Conservation (phyloP, 2,888 invertebrate genomes). For the Lasioglossum malachurum region DNA sequence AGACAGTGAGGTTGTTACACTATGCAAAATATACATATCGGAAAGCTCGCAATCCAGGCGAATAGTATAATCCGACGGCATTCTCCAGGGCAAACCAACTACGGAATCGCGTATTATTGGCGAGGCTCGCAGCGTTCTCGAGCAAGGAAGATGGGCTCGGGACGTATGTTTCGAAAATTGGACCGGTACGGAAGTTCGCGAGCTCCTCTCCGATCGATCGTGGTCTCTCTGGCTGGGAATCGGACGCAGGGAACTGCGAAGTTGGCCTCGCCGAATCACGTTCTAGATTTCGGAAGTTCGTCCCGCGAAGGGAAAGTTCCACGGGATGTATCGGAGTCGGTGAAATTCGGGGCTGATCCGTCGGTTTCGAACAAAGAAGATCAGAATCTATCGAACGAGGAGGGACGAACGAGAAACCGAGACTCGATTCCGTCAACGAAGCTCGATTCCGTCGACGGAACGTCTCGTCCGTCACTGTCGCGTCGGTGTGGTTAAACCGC, state of each 20-base stretch:
- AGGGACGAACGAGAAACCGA: not conserved
- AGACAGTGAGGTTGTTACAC: not conserved
- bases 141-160: not conserved
- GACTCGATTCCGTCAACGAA: not conserved
- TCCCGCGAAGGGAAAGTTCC: slow-evolving; percentile 12
- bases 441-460: not conserved
- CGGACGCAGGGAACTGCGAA: slow-evolving; percentile 19
- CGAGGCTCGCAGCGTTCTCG: not conserved
- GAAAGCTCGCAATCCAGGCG: not conserved
- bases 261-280: not conserved
- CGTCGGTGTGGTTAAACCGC: slow-evolving; percentile 6
- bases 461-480: slow-evolving; percentile 13
- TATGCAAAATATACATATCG: not conserved
- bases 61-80: not conserved
- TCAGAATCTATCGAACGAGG: not conserved
- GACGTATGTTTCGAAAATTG: slow-evolving; percentile 30
- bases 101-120: not conserved
- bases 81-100: not conserved
- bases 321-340: not conserved
- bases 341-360: not conserved
- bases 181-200: slow-evolving; percentile 26
- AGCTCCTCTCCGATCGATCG: slow-evolving; percentile 15
- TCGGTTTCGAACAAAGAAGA: not conserved
- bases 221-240: slow-evolving; percentile 6
- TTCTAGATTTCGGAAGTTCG: slow-evolving; percentile 17